Evolutionary conservation across 1,140 invertebrate species (phyloP), one percentile per base, ranked within the genome.

Genomic region (Conus betulinus): DNA sequence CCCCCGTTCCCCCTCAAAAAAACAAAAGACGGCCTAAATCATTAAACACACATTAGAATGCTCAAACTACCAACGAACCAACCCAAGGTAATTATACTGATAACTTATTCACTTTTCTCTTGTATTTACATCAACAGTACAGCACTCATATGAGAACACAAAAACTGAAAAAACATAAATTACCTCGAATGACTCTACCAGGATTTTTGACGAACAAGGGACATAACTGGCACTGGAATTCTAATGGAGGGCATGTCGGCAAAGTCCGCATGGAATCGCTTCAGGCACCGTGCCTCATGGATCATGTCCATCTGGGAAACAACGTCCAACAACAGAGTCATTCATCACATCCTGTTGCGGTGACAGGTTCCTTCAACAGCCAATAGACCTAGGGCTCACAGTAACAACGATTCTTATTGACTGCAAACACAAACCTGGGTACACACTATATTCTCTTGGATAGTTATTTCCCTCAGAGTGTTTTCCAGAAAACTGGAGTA

Each of bases 151-250:
- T 83, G n/a, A n/a, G 20, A n/a, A 51, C 7, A 84, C 13, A 11
- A 7, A 84, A 87, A 76, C 17, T 20, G 57, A 71, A 57, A 78
- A 87, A 27, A 74, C 55, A 27, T 2, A 6, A 11, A 60, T 88
- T 89, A 92, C 92, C 91, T 96, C 96, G 90, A 94, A 96, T 60
- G 94, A 96, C 91, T 96, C 96, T 8, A 96, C 95, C 57, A 96
- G 90, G 53, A 96, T 94, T 94, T 89, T 11, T 89, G 88, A 23
- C 90, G 91, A 25, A 94, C 93, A 85, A 95, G 91, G 78, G 93
- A 87, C 79, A 90, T 88, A 27, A 95, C 90, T 55, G 96, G 95
- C 79, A 88, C 88, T n/a, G 95, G 95, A 92, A 96, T 95, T 84
- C 91, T 89, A n/a, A 96, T 92, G 25, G n/a, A n/a, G 7, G 91